Evolutionary conservation across 2,888 invertebrate species (phyloP), one percentile per base, ranked within the genome.

Genomic region (Calephelis perditalis): DNA sequence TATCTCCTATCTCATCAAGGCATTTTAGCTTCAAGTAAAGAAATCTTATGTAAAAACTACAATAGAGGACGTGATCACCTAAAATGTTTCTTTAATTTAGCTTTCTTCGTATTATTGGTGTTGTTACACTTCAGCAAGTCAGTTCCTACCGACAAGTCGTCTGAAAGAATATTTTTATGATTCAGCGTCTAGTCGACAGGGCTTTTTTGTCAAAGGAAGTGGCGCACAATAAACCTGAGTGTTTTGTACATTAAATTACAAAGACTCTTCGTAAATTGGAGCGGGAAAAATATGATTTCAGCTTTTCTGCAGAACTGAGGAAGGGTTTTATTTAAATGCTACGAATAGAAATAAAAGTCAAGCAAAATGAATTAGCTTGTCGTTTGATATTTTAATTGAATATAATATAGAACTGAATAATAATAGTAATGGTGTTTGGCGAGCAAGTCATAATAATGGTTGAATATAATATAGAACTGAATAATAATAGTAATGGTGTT

Each of bases 171-270:
- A 52, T 35, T 52, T 49, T 49, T 36, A 36, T 35, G 35, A 52
- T 11, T 36, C 10, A 10, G 52, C 15, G n/a, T 36, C 52, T 52
- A 52, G 26, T 52, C 35, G 36, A 52, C 35, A 11, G 52, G 26
- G 35, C 35, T 52, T 35, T 40, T 35, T 36, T 35, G 52, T 52
- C 52, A 52, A 52, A 35, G 35, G n/a, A 35, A 52, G 35, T 36
- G 52, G 11, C 6, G 52, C n/a, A 11, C 52, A 52, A 52, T 52
- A 52, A 52, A 52, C 11, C 52, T 52, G 52, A 52, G 52, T 52
- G 36, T 52, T 52, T 52, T 52, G 11, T 26, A 52, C 35, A 52
- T 52, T 52, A 52, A 52, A 52, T 52, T 52, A 52, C 52, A 35
- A 35, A 35, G 35, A 35, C 52, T 11, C 52, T 52, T 49, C 26